A percentile compares a stretch with the other conserved stretches of the same genome.
Conservation (phyloP, 1,140 invertebrate species). For the Callitettix versicolor region DNA sequence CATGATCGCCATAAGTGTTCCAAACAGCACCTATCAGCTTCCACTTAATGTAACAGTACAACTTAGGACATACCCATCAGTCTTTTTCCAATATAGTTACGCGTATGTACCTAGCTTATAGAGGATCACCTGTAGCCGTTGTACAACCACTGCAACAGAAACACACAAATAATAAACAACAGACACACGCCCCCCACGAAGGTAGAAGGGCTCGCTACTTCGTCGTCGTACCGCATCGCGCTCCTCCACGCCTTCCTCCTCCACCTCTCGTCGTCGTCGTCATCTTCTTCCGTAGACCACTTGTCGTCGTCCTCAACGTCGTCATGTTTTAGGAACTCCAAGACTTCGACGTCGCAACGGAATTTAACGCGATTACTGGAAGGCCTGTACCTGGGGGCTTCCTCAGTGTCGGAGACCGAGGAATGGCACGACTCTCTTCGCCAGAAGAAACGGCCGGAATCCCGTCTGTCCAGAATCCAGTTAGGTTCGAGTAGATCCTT, state of each 20-base stretch:
- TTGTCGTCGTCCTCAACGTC: slow-evolving; percentile 22
- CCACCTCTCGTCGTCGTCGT: slow-evolving; percentile 6
- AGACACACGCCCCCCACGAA: slow-evolving; percentile 17
- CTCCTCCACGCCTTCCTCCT: neutral
- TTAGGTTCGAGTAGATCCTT: slow-evolving; percentile 28
- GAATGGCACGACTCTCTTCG: slow-evolving; percentile 31
- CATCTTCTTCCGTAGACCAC: neutral
- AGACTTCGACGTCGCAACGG: slow-evolving; percentile 38
- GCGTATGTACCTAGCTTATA: too few relatives aligned
- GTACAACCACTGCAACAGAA: slow-evolving; percentile 17
- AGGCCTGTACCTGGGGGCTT: too few relatives aligned
- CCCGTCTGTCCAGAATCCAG: slow-evolving; percentile 40
- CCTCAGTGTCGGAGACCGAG: slow-evolving; percentile 17
- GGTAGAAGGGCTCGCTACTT: slow-evolving; percentile 15
- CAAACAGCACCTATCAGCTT: too few relatives aligned
- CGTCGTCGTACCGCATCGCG: too few relatives aligned
- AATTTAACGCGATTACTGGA: slow-evolving; percentile 35
- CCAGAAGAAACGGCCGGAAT: slow-evolving; percentile 33
- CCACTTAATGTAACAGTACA: too few relatives aligned
- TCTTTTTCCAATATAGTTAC: too few relatives aligned
- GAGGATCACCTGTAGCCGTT: too few relatives aligned
- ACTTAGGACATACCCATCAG: too few relatives aligned
- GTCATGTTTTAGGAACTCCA: slow-evolving; percentile 36
- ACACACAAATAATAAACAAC: slow-evolving; percentile 10
- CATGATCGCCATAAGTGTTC: too few relatives aligned